These are phyloP conservation scores for Thinocorus orbignyianus DNA, from an alignment of 2,113 vertebrate genomes.

Conservation along the genomic window DNA sequence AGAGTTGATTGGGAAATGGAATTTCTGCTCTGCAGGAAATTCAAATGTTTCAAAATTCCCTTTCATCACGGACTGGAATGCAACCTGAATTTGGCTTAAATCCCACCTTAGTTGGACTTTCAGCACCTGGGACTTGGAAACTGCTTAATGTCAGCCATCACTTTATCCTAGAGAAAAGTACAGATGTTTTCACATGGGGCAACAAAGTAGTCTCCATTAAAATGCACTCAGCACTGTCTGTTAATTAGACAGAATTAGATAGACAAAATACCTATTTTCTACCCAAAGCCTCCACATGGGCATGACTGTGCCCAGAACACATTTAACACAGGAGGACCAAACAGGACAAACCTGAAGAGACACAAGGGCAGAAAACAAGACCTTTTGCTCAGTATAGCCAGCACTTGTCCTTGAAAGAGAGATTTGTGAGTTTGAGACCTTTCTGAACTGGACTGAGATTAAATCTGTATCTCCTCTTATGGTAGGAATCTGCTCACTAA, in stretches of 20 bases:
- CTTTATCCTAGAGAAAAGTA: slow-evolving; percentile 13
- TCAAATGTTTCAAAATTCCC: slow-evolving; percentile 3
- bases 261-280: not conserved
- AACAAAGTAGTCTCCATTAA: not conserved
- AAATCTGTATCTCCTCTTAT: not conserved
- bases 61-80: slow-evolving; percentile 51
- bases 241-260: not conserved
- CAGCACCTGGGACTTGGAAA: slow-evolving; percentile 47
- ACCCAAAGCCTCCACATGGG: not conserved
- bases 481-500: not conserved
- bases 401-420: not conserved
- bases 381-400: not conserved
- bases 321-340: no score
- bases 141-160: slow-evolving; percentile 47
- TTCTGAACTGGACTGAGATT: not conserved
- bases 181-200: slow-evolving; percentile 32
- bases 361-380: accelerated
- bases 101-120: slow-evolving; percentile 52
- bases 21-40: slow-evolving; percentile 50
- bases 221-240: not conserved
- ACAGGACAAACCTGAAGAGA: not conserved
- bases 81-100: slow-evolving; percentile 58
- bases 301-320: not conserved
- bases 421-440: not conserved
- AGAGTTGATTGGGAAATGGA: slow-evolving; percentile 42